Conservation (phyloP, 2,113 vertebrate species). For the Lycocorax pyrrhopterus region DNA sequence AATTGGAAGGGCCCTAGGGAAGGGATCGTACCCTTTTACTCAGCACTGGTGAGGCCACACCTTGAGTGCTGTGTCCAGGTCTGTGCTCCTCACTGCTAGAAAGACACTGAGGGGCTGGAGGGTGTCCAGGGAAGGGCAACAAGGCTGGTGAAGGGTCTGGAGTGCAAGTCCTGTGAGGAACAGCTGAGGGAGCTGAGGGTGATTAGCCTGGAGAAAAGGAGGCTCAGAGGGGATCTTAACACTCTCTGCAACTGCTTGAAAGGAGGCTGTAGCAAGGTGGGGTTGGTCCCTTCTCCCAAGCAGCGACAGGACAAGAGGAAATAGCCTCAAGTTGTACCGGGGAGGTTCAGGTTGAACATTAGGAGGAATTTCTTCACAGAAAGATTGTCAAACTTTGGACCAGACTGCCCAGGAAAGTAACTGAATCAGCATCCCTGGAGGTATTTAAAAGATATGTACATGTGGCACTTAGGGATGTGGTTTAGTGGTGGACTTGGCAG, state of each 20-base stretch:
- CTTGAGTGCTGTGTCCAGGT: fast-evolving
- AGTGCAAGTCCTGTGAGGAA: background rate
- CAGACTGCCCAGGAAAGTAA: background rate
- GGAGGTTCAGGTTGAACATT: background rate
- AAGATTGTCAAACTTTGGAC: background rate
- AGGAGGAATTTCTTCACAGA: background rate
- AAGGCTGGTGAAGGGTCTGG: background rate
- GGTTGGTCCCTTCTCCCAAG: background rate
- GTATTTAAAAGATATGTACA: background rate
- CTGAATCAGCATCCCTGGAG: background rate
- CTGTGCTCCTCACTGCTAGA: background rate
- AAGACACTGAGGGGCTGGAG: background rate
- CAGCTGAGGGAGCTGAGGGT: background rate
- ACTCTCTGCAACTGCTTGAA: background rate
- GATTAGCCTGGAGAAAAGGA: background rate
- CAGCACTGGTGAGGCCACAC: background rate
- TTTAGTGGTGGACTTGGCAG: background rate
- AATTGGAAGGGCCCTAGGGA: too few relatives aligned
- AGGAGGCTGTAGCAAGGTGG: background rate
- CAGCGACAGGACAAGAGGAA: background rate
- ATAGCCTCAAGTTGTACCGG: background rate
- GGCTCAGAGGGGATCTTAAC: background rate
- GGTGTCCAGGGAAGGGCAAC: fast-evolving
- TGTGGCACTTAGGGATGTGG: background rate
- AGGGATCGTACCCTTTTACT: background rate